Percentiles rank a stretch among this genome's conserved stretches.
phyloP scores from a whole-genome alignment of 1,140 invertebrate species.

The Drosophila arizonae region DNA sequence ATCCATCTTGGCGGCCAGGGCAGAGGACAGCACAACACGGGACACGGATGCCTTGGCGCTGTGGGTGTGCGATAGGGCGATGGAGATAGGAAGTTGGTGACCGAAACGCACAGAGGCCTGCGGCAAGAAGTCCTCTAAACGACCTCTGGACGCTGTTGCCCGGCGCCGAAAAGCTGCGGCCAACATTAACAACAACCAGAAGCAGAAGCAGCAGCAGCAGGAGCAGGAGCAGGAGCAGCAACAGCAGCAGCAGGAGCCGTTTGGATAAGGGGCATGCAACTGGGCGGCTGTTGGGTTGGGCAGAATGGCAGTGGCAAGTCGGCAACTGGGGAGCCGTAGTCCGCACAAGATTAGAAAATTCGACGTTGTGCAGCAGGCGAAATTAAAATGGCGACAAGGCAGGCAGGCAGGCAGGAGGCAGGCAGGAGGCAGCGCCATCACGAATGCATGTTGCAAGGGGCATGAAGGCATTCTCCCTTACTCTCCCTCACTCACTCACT shows the following conservation, averaged over 20 bases:
- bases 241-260: conserved; percentile 31
- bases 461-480: neutral
- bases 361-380: conserved; percentile 79
- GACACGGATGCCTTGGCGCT: neutral
- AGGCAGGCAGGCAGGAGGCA: conserved; percentile 7
- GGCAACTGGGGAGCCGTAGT: conserved; percentile 79
- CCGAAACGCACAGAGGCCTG: conserved; percentile 68
- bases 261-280: neutral
- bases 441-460: conserved; percentile 65
- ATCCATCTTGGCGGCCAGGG: conserved; percentile 68
- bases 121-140: conserved; percentile 78
- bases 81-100: conserved; percentile 20
- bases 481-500: neutral
- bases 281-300: neutral
- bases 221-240: conserved; percentile 31
- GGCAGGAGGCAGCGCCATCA: conserved; percentile 61
- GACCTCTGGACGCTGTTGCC: conserved; percentile 63
- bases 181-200: conserved; percentile 56
- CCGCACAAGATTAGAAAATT: conserved; percentile 82
- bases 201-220: conserved; percentile 39
- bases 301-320: conserved; percentile 40
- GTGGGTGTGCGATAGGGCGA: neutral
- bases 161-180: conserved; percentile 78
- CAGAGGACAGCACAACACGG: neutral
- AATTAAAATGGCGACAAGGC: conserved; percentile 74